These are phyloP conservation scores for Girardia tigrina DNA, from an alignment of 2,888 invertebrate genomes.

Conservation along the genomic window DNA sequence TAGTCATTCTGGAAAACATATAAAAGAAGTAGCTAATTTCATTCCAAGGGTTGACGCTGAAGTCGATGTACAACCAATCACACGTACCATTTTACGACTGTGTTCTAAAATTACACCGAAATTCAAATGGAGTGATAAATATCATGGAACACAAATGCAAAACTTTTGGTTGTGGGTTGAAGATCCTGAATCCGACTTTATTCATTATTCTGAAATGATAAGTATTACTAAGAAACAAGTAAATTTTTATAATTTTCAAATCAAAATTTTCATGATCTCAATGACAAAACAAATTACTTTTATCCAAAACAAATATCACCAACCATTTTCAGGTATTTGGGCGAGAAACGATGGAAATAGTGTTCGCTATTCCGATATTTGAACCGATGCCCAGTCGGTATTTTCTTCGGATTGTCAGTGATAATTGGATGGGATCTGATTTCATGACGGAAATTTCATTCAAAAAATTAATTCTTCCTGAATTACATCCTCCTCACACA, in stretches of 20 bases:
- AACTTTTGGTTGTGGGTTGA: conserved; percentile 96
- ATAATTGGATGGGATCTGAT: conserved; percentile 64
- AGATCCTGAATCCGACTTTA: conserved; percentile 77
- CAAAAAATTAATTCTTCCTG: conserved; percentile 74
- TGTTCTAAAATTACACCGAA: conserved; percentile 59
- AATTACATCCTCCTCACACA: conserved; percentile 78
- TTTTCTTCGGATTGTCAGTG: conserved; percentile 70
- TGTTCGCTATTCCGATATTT: conserved; percentile 83
- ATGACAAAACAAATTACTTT: no score
- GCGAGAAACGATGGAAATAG: conserved; percentile 65
- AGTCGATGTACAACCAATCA: conserved; percentile 79
- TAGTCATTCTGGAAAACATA: conserved; percentile 60
- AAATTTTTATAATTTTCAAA: no score
- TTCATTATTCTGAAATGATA: conserved; percentile 88
- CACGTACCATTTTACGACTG: conserved; percentile 71
- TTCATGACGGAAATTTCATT: conserved; percentile 56
- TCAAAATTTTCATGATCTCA: no score
- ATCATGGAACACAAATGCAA: conserved; percentile 54
- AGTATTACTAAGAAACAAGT: conserved; percentile 67
- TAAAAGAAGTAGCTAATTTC: conserved; percentile 70
- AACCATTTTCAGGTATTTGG: conserved; percentile 58
- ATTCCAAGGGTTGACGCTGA: conserved; percentile 72
- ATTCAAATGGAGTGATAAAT: conserved; percentile 64
- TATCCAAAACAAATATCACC: no score
- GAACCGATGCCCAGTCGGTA: conserved; percentile 77